Base-by-base conservation (phyloP, 1,140 invertebrate species). In the Leptonema lineaticorne region DNA sequence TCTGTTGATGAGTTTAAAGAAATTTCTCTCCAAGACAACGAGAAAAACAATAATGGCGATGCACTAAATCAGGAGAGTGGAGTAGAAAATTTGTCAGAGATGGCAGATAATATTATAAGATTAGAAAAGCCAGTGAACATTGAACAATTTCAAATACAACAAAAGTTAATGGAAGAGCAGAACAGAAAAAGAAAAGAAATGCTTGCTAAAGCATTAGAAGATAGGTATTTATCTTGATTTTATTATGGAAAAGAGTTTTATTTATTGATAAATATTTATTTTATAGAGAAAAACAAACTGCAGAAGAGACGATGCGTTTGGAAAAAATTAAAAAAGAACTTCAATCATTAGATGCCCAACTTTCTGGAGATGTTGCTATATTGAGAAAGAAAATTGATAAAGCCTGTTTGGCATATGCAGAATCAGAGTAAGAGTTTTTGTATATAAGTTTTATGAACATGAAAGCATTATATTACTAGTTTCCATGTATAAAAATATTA, bases 341-440 rank as follows among this genome's bases (percentile, higher is more conserved):
- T 45, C 85, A 86, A 74, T 85, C 89, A 70, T 77, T 93, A 26
- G 90, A 93, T 68, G 79, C 84, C 18, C 86, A 88, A 77, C 81
- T 88, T 18, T 86, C 87, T 18, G 84, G 85, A 69, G 91, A 93
- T 81, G 90, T 93, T 1, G 82, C 86, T 14, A 85, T 92, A 60
- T 77, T 93, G 24, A 79, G 91, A 53, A 87, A 90, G 74, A 87
- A 89, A 78, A 93, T 93, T 75, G 91, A 93, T 77, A 81, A 82
- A 45, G 89, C 90, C 1, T 90, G 88, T 74, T 76, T 89, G 33
- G 87, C 88, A 65, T 92, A 89, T 76, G 78, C 84, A 69, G 87
- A 85, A 72, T 84, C 86, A 33, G 86, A 88, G 87, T 88, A 77
- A 83, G 85, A 83, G 5, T 9, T 26, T 24, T 53, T 53, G 3